Evolutionary conservation across 2,113 vertebrate genomes (phyloP).

Genomic region (Syngnathus scovelli): DNA sequence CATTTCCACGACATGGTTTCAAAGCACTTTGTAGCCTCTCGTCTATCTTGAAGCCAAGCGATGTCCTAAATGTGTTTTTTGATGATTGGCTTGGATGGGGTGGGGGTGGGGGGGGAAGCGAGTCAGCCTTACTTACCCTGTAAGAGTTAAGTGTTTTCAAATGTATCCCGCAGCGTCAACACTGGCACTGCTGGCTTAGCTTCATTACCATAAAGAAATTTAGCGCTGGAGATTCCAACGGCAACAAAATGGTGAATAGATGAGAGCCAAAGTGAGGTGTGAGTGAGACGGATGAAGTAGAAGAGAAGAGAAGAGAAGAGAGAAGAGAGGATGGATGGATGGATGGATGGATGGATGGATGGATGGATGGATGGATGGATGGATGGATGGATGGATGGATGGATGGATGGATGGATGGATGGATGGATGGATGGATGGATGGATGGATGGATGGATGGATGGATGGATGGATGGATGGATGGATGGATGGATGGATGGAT

Average conservation of each 20-base stretch:
- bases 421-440: too few species aligned
- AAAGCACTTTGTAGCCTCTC: neutral
- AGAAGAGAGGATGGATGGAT: neutral
- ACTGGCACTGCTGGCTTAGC: conserved; percentile 59
- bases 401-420: too few species aligned
- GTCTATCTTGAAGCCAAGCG: conserved; percentile 13
- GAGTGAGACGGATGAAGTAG: neutral
- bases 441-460: too few species aligned
- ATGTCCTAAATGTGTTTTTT: conserved; percentile 24
- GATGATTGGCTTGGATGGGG: conserved; percentile 9
- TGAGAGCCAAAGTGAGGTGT: neutral
- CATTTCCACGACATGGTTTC: neutral
- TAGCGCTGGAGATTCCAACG: conserved; percentile 39
- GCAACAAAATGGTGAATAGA: neutral
- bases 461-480: neutral
- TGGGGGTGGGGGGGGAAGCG: neutral
- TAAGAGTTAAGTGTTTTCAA: conserved; percentile 56
- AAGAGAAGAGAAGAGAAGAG: too few species aligned
- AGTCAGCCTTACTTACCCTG: conserved; percentile 23
- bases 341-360: neutral
- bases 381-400: too few species aligned
- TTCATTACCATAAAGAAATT: conserved; percentile 63
- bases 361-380: too few species aligned
- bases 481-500: too few species aligned
- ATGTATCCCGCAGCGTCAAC: conserved; percentile 67